Base-by-base conservation (phyloP, 2,888 invertebrate genomes). In the Melikaiella ostensackeni region DNA sequence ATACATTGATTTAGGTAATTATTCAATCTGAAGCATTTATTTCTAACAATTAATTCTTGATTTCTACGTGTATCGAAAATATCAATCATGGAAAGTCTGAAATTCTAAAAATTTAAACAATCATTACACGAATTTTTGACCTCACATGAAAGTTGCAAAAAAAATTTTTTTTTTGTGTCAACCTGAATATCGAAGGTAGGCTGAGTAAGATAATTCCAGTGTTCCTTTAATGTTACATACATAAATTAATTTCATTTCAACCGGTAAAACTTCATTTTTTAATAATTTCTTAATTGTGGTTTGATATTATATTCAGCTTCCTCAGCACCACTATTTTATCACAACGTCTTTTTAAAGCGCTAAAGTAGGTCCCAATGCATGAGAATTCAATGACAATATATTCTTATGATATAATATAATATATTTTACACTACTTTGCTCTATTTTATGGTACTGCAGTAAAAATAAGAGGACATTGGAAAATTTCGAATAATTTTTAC, bases 31-130 rank as follows among this genome's bases (percentile, higher is more conserved):
- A 24, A 24, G 13, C 3, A 57, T 57, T 57, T 57, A 33, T 50
- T n/a, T 70, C 46, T 70, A 50, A 50, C 30, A 50, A 70, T 50
- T 70, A 30, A 19, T 70, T 50, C 13, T 33, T 13, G n/a, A 70
- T 42, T 30, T 50, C 27, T 50, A 70, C 30, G 11, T 50, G 27
- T 30, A 46, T 24, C 24, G 19, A 50, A 70, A 70, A 70, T 70
- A n/a, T 70, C 16, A 70, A 50, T 16, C 50, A 27, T 46, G n/a
- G 27, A 66, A n/a, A 9, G 21, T 24, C 19, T 46, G 24, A 16
- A 27, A 66, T 42, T 3, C 0, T 46, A 24, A 9, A 46, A 46
- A 66, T 66, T 6, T 1, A 46, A 66, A 66, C 21, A 42, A 46
- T 46, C 13, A 42, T 16, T 16, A 16, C 1, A 16, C 16, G 16